A percentile compares a stretch with the other conserved stretches of the same genome.
These are phyloP conservation scores for Aplysia californica DNA, from an alignment of 1,140 invertebrate genomes.

Conservation along the genomic window DNA sequence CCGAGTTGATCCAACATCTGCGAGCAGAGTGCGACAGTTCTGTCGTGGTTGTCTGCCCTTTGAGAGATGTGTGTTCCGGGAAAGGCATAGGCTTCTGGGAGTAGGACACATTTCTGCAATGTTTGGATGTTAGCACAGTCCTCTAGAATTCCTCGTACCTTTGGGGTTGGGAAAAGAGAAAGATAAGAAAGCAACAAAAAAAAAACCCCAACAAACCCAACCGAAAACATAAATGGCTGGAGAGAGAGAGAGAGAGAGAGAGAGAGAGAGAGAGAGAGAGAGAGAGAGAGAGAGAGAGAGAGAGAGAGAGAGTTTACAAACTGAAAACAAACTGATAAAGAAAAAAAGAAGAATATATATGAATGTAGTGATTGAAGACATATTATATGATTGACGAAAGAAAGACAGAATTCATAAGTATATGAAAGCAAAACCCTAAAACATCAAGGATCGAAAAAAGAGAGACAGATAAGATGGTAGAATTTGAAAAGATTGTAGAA, in stretches of 20 bases:
- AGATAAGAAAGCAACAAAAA: too few relatives aligned
- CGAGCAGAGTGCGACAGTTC: constrained; percentile 31
- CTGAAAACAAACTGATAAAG: too few relatives aligned
- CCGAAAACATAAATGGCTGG: neutral
- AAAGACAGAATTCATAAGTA: too few relatives aligned
- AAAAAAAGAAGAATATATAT: neutral
- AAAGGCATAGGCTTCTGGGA: constrained; percentile 59
- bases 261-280: neutral
- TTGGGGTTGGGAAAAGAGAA: too few relatives aligned
- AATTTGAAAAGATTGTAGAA: too few relatives aligned
- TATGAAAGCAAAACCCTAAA: too few relatives aligned
- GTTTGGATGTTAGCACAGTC: constrained; percentile 43
- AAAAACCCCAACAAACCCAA: too few relatives aligned
- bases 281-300: neutral
- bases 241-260: neutral
- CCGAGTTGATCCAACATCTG: constrained; percentile 36
- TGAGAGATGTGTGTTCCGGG: constrained; percentile 51
- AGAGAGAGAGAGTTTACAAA: neutral
- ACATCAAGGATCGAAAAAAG: too few relatives aligned
- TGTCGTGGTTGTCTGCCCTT: constrained; percentile 41
- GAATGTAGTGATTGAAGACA: too few relatives aligned
- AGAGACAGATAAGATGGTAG: too few relatives aligned
- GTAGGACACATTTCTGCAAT: constrained; percentile 54
- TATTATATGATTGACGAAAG: too few relatives aligned
- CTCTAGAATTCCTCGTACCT: constrained; percentile 37